Base-by-base conservation (phyloP, 2,888 invertebrate species). In the Mythimna impura region DNA sequence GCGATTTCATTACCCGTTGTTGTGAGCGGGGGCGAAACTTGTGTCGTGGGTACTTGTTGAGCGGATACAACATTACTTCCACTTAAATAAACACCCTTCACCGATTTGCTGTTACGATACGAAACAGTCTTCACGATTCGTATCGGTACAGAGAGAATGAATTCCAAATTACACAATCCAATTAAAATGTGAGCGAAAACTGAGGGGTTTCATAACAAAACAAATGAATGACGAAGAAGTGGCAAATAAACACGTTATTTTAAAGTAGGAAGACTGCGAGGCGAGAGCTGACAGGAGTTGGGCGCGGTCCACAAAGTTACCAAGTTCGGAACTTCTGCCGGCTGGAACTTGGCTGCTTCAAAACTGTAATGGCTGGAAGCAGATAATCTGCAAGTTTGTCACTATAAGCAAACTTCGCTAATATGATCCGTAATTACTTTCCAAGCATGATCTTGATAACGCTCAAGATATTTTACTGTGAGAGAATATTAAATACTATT, bases 331-430 rank as follows among this genome's bases (percentile, higher is more conserved):
- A 93, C 91, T 93, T 91, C 86, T 81, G 87, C 87, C 80, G 89
- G 83, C 87, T 90, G 85, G 80, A 93, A 92, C 90, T 93, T 88
- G 84, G 88, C 89, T 91, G 86, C 91, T 92, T 91, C 90, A 87
- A 90, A 93, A 92, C 91, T 92, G 91, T 93, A 93, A 94, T 93
- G 90, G 91, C 87, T 92, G 87, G 86, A 90, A 92, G 91, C 86
- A 92, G 92, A 93, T 93, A 93, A 94, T 93, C 93, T 93, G 83
- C 88, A 92, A 94, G 91, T 93, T 94, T 93, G 92, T 91, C 90
- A 90, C 89, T 90, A 87, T 85, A 83, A 88, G 86, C 88, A 87
- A 93, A 94, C 90, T 94, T 90, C 71, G 74, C 89, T 92, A 91
- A 93, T 89, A 88, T 88, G 88, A 93, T 92, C 89, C 86, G 76